A percentile compares a stretch with the other conserved stretches of the same genome.
phyloP scores from a whole-genome alignment of 2,797 vertebrate genomes.

The Hydrocynus forskahlii region DNA sequence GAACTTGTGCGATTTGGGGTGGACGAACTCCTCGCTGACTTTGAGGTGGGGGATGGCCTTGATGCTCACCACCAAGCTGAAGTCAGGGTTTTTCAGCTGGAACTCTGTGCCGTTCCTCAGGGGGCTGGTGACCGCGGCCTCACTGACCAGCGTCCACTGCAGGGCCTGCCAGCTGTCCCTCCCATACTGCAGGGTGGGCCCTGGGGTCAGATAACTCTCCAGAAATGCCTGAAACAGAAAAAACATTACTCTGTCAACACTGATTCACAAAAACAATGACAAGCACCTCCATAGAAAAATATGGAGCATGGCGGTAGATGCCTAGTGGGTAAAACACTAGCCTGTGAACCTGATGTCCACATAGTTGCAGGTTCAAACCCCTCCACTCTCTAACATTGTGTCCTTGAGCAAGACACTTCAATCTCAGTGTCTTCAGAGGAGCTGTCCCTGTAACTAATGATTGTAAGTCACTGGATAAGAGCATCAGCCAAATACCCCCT shows the following conservation, averaged over 20 bases:
- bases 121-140: slow-evolving; percentile 90
- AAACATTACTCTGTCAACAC: not conserved
- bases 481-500: no score
- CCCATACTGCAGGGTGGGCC: slow-evolving; percentile 92
- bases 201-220: slow-evolving; percentile 89
- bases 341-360: no score
- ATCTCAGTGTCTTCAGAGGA: no score
- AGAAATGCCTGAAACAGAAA: slow-evolving; percentile 87
- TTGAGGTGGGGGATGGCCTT: slow-evolving; percentile 92
- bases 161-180: slow-evolving; percentile 90
- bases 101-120: slow-evolving; percentile 87
- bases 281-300: no score
- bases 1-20: slow-evolving; percentile 96
- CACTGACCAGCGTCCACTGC: slow-evolving; percentile 94
- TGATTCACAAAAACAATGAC: no score
- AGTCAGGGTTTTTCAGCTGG: slow-evolving; percentile 91
- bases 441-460: no score
- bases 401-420: no score
- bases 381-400: no score
- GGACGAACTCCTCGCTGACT: slow-evolving; percentile 90
- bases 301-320: no score
- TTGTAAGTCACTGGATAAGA: no score
- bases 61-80: slow-evolving; percentile 90
- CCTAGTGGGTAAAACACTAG: no score
- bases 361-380: no score